Conservation (phyloP, 2,888 invertebrate genomes). For the Euplexia lucipara region DNA sequence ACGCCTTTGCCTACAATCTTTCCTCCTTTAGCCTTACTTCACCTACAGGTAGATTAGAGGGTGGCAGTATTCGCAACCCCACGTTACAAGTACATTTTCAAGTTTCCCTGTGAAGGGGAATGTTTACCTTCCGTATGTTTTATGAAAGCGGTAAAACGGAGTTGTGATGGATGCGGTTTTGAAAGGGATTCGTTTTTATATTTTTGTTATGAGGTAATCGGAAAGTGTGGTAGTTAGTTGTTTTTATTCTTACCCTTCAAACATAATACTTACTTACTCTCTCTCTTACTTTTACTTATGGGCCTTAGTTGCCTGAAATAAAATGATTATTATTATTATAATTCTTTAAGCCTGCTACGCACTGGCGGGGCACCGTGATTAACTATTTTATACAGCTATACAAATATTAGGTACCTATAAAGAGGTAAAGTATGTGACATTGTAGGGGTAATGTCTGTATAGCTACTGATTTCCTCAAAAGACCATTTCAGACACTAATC, state of each 20-base stretch:
- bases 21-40: neutral
- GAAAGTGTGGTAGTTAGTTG: constrained; percentile 4
- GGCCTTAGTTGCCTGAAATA: too few species aligned
- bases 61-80: neutral
- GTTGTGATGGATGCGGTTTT: constrained; percentile 27
- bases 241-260: neutral
- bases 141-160: constrained; percentile 21
- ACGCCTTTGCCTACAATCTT: neutral
- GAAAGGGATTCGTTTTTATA: constrained; percentile 18
- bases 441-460: too few species aligned
- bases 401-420: too few species aligned
- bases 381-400: too few species aligned
- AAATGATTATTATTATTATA: too few species aligned
- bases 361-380: too few species aligned
- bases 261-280: too few species aligned
- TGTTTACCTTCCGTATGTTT: constrained; percentile 25
- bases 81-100: constrained; percentile 25
- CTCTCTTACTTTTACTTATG: too few species aligned
- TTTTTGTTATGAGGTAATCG: constrained; percentile 12
- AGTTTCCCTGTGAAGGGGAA: constrained; percentile 31
- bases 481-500: too few species aligned
- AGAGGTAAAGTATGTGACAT: too few species aligned
- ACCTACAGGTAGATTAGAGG: neutral
- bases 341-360: too few species aligned
- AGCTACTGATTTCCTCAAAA: too few species aligned